Base-by-base conservation (phyloP, 1,140 invertebrate species). In the Colletes gigas region DNA sequence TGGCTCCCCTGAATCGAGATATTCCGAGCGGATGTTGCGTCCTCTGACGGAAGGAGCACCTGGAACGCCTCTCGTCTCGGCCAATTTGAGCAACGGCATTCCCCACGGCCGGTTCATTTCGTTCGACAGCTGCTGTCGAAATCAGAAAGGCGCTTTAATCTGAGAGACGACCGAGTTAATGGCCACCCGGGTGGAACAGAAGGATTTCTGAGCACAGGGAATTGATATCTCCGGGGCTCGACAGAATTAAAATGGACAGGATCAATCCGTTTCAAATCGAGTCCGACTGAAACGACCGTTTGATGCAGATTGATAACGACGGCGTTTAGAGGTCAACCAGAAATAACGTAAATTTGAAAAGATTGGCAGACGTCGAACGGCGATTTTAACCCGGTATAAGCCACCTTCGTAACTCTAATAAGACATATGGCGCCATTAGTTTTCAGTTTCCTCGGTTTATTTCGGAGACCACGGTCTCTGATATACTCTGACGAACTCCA, bases 81-180 rank as follows among this genome's bases (percentile, higher is more conserved):
- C 55, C 86, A 86, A 87, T 87, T 87, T 70, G 59, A 81, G 68
- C 41, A 57, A 52, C 59, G 62, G 59, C 57, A 74, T 71, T 78
- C 47, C 15, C 50, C 9, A 9, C 15, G 39, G 41, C 9, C 21
- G 52, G 50, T 63, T 70, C 54, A 19, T 71, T 15, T 30, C 39
- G 50, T 85, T 79, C 67, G 52, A 72, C 75, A 69, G 60, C 55
- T 71, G 41, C 59, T 50, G 15, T 73, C n/a, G 19, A 17, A 39
- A 68, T 55, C 68, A 47, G 57, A 47, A 84, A 76, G 65, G 68
- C 21, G 76, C 30, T 59, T 71, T 62, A 68, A 76, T 70, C 44
- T 6, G 17, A 5, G 17, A 67, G 8, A 5, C 12, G 47, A 30
- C 30, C 0, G 57, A 5, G 21, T 63, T 78, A 54, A 54, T 47